These are phyloP conservation scores for Dryas iulia DNA, from an alignment of 1,140 invertebrate genomes.

Conservation along the genomic window DNA sequence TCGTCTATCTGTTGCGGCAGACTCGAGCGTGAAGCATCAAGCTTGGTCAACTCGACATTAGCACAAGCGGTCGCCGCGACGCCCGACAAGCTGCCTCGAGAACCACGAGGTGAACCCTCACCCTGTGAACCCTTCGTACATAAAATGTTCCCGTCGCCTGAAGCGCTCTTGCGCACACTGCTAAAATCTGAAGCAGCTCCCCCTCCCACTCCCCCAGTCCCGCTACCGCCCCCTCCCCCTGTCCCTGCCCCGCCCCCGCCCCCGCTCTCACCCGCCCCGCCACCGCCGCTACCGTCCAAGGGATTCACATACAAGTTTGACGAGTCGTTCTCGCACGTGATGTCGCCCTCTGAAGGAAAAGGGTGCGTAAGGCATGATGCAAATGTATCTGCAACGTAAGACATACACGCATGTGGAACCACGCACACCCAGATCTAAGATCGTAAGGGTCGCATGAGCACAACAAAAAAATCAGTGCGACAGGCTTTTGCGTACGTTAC, in stretches of 20 bases:
- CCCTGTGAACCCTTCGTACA: conserved; percentile 77
- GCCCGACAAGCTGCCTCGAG: conserved; percentile 57
- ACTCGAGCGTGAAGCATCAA: conserved; percentile 53
- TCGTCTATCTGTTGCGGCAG: conserved; percentile 51
- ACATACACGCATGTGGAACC: conserved; percentile 73
- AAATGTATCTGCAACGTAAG: conserved; percentile 90
- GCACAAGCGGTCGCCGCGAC: conserved; percentile 29
- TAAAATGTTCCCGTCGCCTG: conserved; percentile 85
- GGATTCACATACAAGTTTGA: conserved; percentile 97
- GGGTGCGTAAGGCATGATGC: conserved; percentile 97
- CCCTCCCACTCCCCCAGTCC: background rate
- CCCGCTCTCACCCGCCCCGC: conserved; percentile 77
- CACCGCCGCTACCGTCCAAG: conserved; percentile 84
- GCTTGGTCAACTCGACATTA: conserved; percentile 22
- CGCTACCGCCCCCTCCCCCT: too few species aligned
- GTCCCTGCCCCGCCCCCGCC: background rate
- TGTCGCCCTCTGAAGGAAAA: conserved; percentile 91
- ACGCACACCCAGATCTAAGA: conserved; percentile 46
- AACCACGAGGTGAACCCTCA: conserved; percentile 64
- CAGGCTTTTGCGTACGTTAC: background rate
- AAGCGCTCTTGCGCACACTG: conserved; percentile 88
- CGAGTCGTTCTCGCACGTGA: conserved; percentile 85
- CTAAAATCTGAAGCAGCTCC: conserved; percentile 53
- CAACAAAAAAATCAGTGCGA: conserved; percentile 2
- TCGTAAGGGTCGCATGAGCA: conserved; percentile 41